phyloP scores from a whole-genome alignment of 1,140 invertebrate species.

The Tenebrio molitor region DNA sequence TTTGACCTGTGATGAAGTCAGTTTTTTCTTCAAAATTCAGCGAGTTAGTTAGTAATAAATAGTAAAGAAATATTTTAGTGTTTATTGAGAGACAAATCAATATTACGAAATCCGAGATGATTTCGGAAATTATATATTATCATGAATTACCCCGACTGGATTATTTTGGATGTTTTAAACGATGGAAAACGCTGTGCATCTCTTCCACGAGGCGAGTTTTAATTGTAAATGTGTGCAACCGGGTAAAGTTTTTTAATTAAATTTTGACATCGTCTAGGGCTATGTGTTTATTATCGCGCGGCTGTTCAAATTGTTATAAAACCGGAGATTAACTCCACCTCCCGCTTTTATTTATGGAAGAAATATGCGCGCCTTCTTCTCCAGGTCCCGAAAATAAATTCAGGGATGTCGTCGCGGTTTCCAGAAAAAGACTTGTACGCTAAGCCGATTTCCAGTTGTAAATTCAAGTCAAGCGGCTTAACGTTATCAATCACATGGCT shows the following conservation, averaged over 20 bases:
- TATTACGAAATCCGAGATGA: too few species aligned
- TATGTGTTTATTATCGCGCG: slow-evolving; percentile 35
- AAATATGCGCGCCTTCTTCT: slow-evolving; percentile 35
- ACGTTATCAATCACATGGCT: slow-evolving; percentile 50
- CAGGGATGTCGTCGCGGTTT: slow-evolving; percentile 40
- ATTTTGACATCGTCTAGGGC: slow-evolving; percentile 20
- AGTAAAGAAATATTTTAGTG: too few species aligned
- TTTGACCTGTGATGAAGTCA: too few species aligned
- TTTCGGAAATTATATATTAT: too few species aligned
- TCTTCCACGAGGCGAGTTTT: too few species aligned
- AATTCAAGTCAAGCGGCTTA: slow-evolving; percentile 53
- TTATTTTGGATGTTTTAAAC: too few species aligned
- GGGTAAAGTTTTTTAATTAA: slow-evolving; percentile 35
- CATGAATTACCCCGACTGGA: too few species aligned
- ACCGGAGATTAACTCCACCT: slow-evolving; percentile 26
- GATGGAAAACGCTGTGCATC: too few species aligned
- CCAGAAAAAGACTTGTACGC: slow-evolving; percentile 44
- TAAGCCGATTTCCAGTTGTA: slow-evolving; percentile 51
- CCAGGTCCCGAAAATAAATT: slow-evolving; percentile 20
- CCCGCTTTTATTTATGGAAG: slow-evolving; percentile 30
- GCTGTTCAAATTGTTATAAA: slow-evolving; percentile 23
- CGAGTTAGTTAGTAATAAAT: too few species aligned
- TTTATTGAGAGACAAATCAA: too few species aligned
- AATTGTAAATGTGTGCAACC: too few species aligned
- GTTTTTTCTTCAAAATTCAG: too few species aligned